Evolutionary conservation across 2,888 invertebrate genomes (phyloP).

Genomic region (Cephus rjabovi): DNA sequence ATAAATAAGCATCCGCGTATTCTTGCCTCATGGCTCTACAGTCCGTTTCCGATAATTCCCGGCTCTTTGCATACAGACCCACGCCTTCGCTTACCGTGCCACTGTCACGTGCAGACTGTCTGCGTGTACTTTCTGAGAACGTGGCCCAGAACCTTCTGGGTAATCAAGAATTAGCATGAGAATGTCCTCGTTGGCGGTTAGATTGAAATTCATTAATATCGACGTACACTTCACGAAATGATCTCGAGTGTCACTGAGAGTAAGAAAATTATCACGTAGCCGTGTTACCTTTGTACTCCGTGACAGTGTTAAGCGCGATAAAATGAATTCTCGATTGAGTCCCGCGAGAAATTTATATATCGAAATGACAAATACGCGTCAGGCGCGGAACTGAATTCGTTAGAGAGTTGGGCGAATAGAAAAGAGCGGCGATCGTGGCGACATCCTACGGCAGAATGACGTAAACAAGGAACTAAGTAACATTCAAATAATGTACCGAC

Average conservation of each 20-base stretch:
- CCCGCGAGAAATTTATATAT: no score
- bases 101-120: neutral
- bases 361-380: neutral
- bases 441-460: neutral
- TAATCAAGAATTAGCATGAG: conserved; percentile 5
- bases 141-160: neutral
- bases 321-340: neutral
- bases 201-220: conserved; percentile 4
- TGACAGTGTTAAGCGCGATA: neutral
- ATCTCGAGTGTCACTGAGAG: neutral
- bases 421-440: neutral
- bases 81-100: neutral
- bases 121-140: neutral
- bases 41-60: neutral
- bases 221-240: neutral
- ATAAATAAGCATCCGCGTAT: neutral
- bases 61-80: neutral
- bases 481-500: neutral
- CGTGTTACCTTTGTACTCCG: neutral
- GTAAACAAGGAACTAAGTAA: neutral
- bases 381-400: neutral
- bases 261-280: neutral
- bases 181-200: neutral
- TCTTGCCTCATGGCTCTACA: neutral
- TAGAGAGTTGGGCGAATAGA: neutral